Percentiles rank a stretch among this genome's conserved stretches.
Evolutionary conservation across 2,888 invertebrate species (phyloP).

Genomic region (Pachycephus smyrnensis): DNA sequence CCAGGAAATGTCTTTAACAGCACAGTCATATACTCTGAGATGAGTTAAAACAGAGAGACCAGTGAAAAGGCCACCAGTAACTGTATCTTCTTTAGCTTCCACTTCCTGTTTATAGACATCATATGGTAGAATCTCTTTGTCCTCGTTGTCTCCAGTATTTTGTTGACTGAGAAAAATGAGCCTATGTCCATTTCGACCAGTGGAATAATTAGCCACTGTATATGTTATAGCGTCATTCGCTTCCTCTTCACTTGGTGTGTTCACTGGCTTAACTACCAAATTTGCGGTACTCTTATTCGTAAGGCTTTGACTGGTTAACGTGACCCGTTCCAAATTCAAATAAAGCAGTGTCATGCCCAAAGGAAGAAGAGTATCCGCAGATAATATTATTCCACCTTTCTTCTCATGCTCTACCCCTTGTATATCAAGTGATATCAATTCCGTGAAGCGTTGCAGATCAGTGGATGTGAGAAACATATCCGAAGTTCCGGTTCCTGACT

Average conservation of each 20-base stretch:
- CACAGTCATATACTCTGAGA: conserved; percentile 73
- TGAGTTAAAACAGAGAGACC: conserved; percentile 71
- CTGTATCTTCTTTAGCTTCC: conserved; percentile 68
- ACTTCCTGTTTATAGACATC: conserved; percentile 71
- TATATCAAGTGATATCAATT: conserved; percentile 73
- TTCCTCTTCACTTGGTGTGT: conserved; percentile 26
- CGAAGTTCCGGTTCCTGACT: conserved; percentile 49
- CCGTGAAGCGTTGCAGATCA: conserved; percentile 67
- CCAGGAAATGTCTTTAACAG: conserved; percentile 74
- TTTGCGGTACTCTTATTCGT: conserved; percentile 49
- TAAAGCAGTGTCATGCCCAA: conserved; percentile 51
- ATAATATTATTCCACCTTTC: conserved; percentile 47
- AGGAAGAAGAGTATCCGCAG: conserved; percentile 52
- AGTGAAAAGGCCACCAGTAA: conserved; percentile 64
- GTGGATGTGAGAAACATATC: conserved; percentile 61
- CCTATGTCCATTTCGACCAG: conserved; percentile 49
- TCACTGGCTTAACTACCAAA: conserved; percentile 52
- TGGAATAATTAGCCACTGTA: conserved; percentile 20
- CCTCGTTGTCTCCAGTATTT: conserved; percentile 52
- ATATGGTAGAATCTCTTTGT: conserved; percentile 74
- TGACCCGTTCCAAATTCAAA: conserved; percentile 55
- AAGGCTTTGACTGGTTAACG: conserved; percentile 43
- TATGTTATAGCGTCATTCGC: conserved; percentile 14
- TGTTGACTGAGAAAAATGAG: conserved; percentile 57
- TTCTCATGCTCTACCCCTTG: conserved; percentile 67